These are phyloP conservation scores for Blomia tropicalis DNA, from an alignment of 2,888 invertebrate genomes.

Conservation along the genomic window DNA sequence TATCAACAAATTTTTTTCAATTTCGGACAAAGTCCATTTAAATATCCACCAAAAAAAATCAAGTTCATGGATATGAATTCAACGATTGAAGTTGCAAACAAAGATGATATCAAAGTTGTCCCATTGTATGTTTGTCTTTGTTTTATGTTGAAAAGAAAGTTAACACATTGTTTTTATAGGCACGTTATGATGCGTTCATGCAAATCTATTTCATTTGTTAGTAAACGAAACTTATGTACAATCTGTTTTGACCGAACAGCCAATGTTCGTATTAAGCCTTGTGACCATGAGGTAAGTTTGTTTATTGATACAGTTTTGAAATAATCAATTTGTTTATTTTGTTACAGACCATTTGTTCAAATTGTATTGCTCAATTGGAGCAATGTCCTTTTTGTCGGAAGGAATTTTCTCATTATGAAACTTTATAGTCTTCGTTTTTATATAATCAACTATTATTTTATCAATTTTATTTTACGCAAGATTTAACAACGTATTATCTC, in stretches of 20 bases:
- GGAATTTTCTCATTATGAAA: conserved; percentile 39
- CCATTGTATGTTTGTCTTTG: background rate
- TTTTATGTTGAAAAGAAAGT: background rate
- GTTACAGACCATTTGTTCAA: conserved; percentile 59
- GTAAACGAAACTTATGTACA: conserved; percentile 3
- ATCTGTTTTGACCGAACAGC: conserved; percentile 13
- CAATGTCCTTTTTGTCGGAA: conserved; percentile 76
- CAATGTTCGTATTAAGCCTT: conserved; percentile 22
- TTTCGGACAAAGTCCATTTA: conserved; percentile 65
- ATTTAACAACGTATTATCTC: too few species aligned
- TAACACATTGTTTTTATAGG: conserved; percentile 36
- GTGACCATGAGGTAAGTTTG: conserved; percentile 5
- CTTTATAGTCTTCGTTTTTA: background rate
- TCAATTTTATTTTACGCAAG: too few species aligned
- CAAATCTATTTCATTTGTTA: conserved; percentile 7
- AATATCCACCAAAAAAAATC: conserved; percentile 52
- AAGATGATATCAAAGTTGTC: conserved; percentile 46
- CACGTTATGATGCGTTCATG: conserved; percentile 50
- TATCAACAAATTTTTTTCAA: conserved; percentile 88
- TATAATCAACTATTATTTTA: too few species aligned
- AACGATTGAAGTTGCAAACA: conserved; percentile 52
- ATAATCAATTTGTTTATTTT: conserved; percentile 22
- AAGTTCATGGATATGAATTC: conserved; percentile 59
- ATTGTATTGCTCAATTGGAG: conserved; percentile 57
- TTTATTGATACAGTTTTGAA: background rate